These are phyloP conservation scores for Seriola rivoliana DNA, from an alignment of 2,113 vertebrate genomes.

Conservation along the genomic window DNA sequence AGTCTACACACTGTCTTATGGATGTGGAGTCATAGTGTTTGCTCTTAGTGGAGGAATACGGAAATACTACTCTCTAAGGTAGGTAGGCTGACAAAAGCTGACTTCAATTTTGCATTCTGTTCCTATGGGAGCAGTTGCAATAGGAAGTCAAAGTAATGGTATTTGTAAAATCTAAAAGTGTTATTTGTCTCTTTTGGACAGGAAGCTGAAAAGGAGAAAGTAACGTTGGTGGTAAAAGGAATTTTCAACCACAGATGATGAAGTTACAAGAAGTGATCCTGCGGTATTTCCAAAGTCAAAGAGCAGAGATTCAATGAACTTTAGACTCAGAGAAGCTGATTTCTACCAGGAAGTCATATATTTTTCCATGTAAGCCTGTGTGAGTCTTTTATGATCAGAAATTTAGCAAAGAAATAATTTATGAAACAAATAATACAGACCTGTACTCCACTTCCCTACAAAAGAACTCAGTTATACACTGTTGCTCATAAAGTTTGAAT, in stretches of 20 bases:
- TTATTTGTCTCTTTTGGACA: conserved; percentile 47
- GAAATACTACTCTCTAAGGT: conserved; percentile 75
- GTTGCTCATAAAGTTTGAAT: no score
- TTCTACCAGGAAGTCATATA: neutral
- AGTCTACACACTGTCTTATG: conserved; percentile 80
- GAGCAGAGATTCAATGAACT: neutral
- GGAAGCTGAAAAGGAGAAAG: conserved; percentile 2
- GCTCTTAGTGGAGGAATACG: conserved; percentile 70
- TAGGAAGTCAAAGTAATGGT: neutral
- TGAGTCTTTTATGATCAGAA: neutral
- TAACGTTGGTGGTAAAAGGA: neutral
- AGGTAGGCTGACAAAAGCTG: conserved; percentile 1
- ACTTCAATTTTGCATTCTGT: neutral
- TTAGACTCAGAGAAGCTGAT: neutral
- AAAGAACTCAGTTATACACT: neutral
- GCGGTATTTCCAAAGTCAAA: neutral
- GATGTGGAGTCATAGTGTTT: conserved; percentile 74
- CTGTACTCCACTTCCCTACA: neutral
- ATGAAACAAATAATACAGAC: neutral
- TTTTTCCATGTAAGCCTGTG: neutral
- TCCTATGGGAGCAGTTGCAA: neutral
- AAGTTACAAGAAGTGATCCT: neutral
- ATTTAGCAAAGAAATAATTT: neutral
- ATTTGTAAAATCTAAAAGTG: conserved; percentile 4
- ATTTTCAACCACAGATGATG: neutral